These are phyloP conservation scores for Popillia japonica DNA, from an alignment of 1,140 invertebrate species.

Conservation along the genomic window DNA sequence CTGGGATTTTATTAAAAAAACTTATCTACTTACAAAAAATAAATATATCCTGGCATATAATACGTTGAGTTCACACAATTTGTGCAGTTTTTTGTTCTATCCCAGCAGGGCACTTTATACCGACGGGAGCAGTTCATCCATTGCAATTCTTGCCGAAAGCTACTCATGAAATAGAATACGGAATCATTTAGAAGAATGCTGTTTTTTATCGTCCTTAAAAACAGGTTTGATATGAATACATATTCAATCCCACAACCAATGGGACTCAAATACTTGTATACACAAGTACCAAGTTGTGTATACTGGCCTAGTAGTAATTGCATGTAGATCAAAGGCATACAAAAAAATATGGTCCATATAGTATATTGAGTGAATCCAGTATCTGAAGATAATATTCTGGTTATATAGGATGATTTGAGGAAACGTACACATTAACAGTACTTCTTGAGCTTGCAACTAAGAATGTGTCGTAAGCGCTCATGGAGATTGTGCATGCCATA, in stretches of 20 bases:
- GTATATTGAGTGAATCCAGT: not conserved
- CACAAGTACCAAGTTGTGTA: slow-evolving; percentile 24
- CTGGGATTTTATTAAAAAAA: too few relatives aligned
- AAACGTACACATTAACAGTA: not conserved
- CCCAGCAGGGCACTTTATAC: slow-evolving; percentile 14
- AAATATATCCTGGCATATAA: slow-evolving; percentile 27
- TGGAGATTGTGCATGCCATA: slow-evolving; percentile 10
- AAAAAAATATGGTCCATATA: slow-evolving; percentile 1
- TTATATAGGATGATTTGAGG: not conserved
- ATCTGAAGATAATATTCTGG: not conserved
- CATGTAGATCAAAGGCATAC: slow-evolving; percentile 22
- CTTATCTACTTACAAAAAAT: slow-evolving; percentile 1
- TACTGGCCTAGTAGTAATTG: slow-evolving; percentile 31
- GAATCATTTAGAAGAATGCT: slow-evolving; percentile 16
- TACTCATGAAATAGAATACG: slow-evolving; percentile 17
- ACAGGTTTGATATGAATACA: slow-evolving; percentile 17
- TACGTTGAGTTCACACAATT: slow-evolving; percentile 25
- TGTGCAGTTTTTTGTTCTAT: not conserved
- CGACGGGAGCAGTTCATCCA: slow-evolving; percentile 9
- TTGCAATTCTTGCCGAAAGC: slow-evolving; percentile 14
- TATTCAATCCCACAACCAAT: slow-evolving; percentile 17
- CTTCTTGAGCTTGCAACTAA: not conserved
- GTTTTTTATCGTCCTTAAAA: slow-evolving; percentile 26
- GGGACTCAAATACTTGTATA: slow-evolving; percentile 24
- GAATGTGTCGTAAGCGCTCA: slow-evolving; percentile 23